A percentile compares a stretch with the other conserved stretches of the same genome.
These are phyloP conservation scores for Neocrepidodera transversa DNA, from an alignment of 2,888 invertebrate species.

Conservation along the genomic window DNA sequence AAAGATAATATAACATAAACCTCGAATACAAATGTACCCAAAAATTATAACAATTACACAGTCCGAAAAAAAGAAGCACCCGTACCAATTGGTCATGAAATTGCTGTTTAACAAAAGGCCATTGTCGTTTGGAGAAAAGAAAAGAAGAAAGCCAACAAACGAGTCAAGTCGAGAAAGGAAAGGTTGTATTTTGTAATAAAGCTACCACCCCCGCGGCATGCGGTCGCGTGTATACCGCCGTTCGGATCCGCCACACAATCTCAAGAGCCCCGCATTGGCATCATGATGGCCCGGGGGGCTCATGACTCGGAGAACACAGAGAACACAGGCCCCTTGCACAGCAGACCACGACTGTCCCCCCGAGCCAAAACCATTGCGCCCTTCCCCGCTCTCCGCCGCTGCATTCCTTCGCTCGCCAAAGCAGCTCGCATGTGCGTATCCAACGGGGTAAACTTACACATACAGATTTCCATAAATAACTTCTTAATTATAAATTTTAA, in stretches of 20 bases:
- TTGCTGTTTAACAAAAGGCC: constrained; percentile 21
- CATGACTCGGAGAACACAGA: constrained; percentile 48
- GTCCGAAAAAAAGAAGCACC: background rate
- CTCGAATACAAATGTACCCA: too few species aligned
- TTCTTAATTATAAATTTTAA: too few species aligned
- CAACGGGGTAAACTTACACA: background rate
- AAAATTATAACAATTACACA: too few species aligned
- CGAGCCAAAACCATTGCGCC: constrained; percentile 54
- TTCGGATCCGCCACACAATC: constrained; percentile 49
- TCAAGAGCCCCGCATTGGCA: constrained; percentile 45
- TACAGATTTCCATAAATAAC: too few species aligned
- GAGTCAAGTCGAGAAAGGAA: constrained; percentile 18
- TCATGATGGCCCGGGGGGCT: constrained; percentile 55
- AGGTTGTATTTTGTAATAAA: constrained; percentile 54
- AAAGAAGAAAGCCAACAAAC: constrained; percentile 21
- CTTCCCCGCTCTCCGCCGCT: constrained; percentile 49
- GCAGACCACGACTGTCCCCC: constrained; percentile 58
- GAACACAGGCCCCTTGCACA: constrained; percentile 43
- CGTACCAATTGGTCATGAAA: constrained; percentile 13
- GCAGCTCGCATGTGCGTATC: constrained; percentile 13
- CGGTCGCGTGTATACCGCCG: constrained; percentile 56
- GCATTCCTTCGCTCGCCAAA: constrained; percentile 37
- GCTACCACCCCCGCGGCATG: constrained; percentile 61
- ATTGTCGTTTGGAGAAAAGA: constrained; percentile 16
- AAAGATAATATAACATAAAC: too few species aligned